Evolutionary conservation across 2,113 vertebrate genomes (phyloP).

Genomic region (Furnarius figulus): DNA sequence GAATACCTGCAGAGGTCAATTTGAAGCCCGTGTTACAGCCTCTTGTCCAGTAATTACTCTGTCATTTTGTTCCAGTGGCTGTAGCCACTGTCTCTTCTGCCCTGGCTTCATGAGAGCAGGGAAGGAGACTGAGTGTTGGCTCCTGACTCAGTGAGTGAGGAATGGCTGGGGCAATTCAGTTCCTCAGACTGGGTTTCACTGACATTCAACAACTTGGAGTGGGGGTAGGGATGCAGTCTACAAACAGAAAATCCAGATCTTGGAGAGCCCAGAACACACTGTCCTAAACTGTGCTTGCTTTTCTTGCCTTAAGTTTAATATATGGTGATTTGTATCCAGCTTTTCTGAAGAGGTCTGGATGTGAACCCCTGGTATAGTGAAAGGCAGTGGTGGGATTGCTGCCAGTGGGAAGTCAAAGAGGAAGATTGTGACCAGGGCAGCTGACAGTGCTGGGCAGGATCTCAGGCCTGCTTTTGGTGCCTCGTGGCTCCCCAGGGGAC

Average conservation of each 20-base stretch:
- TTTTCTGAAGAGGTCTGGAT: neutral
- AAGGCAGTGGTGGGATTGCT: neutral
- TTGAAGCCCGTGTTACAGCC: neutral
- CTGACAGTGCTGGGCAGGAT: neutral
- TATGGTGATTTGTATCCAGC: neutral
- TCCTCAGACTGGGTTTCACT: neutral
- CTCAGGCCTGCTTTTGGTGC: neutral
- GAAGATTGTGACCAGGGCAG: neutral
- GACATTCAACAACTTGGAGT: neutral
- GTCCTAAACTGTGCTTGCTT: neutral
- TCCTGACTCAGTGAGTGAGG: neutral
- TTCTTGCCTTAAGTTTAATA: neutral
- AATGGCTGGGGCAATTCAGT: neutral
- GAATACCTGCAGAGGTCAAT: neutral
- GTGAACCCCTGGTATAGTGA: neutral
- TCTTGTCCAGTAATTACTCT: neutral
- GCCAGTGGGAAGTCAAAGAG: neutral
- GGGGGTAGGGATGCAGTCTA: neutral
- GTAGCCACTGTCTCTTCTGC: neutral
- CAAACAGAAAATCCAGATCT: neutral
- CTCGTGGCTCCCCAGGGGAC: neutral
- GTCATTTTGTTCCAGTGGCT: neutral
- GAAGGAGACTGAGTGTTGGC: neutral
- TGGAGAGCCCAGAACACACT: accelerated
- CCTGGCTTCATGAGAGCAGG: neutral